Conservation (phyloP, 2,113 vertebrate genomes). For the Scolopax mira region DNA sequence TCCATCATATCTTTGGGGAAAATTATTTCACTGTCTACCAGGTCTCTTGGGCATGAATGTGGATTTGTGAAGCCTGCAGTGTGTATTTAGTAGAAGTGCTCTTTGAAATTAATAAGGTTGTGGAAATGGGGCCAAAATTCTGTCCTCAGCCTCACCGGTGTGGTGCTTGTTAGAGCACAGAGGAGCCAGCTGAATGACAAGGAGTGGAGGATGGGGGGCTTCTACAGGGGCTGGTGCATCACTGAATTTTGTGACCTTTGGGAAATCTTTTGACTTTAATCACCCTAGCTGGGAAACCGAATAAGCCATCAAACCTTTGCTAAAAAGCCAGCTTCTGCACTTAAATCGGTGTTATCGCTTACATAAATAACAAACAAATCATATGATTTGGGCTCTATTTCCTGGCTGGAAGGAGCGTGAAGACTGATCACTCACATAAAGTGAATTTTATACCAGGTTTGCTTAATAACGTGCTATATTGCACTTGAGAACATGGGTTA, state of each 20-base stretch:
- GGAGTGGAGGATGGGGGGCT: background rate
- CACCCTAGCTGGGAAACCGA: background rate
- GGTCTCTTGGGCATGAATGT: background rate
- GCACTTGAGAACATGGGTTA: slow-evolving; percentile 20
- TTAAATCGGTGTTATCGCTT: slow-evolving; percentile 15
- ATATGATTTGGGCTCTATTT: slow-evolving; percentile 16
- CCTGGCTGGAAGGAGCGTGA: slow-evolving; percentile 61
- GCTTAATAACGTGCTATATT: background rate
- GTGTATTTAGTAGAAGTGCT: slow-evolving; percentile 31
- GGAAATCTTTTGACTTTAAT: background rate
- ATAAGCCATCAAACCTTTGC: background rate
- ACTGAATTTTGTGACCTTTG: background rate
- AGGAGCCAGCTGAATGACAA: background rate
- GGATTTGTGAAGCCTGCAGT: background rate
- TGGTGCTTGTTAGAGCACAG: background rate
- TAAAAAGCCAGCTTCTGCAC: background rate
- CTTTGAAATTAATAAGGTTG: slow-evolving; percentile 53
- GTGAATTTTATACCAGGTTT: slow-evolving; percentile 26
- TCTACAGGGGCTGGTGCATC: background rate
- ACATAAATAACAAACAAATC: slow-evolving; percentile 33
- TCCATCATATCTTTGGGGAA: background rate
- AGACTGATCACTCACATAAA: slow-evolving; percentile 63
- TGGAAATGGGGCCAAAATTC: slow-evolving; percentile 30
- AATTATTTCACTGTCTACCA: slow-evolving; percentile 44
- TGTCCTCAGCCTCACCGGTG: slow-evolving; percentile 2